Conservation (phyloP, 2,113 vertebrate species). For the Polypterus senegalus region DNA sequence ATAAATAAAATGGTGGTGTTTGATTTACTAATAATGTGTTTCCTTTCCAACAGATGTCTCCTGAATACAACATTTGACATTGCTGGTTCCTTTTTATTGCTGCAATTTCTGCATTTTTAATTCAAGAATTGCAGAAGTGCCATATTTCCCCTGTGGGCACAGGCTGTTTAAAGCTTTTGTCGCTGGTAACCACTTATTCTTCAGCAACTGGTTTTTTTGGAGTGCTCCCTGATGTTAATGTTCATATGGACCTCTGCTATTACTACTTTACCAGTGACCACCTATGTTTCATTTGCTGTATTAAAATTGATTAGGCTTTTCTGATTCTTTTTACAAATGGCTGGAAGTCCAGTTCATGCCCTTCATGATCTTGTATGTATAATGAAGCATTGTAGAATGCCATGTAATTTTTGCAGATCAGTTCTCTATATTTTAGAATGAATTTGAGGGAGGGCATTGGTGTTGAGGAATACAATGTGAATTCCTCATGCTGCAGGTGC, state of each 20-base stretch:
- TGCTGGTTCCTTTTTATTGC: slow-evolving; percentile 58
- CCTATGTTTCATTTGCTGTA: slow-evolving; percentile 55
- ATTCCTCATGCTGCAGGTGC: too few relatives aligned
- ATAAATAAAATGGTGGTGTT: too few relatives aligned
- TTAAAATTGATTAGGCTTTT: slow-evolving; percentile 48
- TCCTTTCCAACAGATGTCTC: slow-evolving; percentile 66
- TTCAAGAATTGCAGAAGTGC: slow-evolving; percentile 74
- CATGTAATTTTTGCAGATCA: slow-evolving; percentile 41
- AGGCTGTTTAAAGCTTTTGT: slow-evolving; percentile 73
- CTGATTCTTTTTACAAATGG: slow-evolving; percentile 35
- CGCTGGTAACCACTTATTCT: slow-evolving; percentile 72
- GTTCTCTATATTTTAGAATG: slow-evolving; percentile 18
- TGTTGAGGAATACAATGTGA: too few relatives aligned
- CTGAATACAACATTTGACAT: slow-evolving; percentile 62
- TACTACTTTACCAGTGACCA: slow-evolving; percentile 67
- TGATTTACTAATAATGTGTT: not conserved
- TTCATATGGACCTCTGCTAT: slow-evolving; percentile 63
- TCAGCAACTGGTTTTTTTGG: slow-evolving; percentile 48
- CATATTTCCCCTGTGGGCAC: slow-evolving; percentile 74
- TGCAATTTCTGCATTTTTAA: slow-evolving; percentile 58
- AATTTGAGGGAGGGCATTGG: too few relatives aligned
- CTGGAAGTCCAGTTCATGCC: slow-evolving; percentile 45
- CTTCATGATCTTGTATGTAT: slow-evolving; percentile 35
- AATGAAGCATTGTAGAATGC: slow-evolving; percentile 30
- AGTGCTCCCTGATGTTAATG: slow-evolving; percentile 68